These are phyloP conservation scores for Neuroterus valhalla DNA, from an alignment of 1,140 invertebrate genomes.

Conservation along the genomic window DNA sequence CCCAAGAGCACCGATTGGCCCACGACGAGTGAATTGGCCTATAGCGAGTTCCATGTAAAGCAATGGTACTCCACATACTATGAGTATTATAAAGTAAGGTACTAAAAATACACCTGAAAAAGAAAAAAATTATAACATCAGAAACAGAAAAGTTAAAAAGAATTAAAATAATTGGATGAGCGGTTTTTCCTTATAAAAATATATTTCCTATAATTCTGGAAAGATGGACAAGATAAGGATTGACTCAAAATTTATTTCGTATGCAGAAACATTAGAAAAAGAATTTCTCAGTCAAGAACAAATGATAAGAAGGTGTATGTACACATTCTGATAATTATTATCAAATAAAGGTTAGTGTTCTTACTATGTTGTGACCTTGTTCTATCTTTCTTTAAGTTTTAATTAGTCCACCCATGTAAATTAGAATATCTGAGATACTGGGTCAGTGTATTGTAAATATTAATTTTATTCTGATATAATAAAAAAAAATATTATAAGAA, in stretches of 20 bases:
- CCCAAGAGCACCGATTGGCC: constrained; percentile 87
- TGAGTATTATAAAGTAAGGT: constrained; percentile 87
- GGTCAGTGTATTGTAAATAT: not conserved
- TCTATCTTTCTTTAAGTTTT: not conserved
- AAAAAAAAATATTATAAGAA: not conserved
- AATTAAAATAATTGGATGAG: not conserved
- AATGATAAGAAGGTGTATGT: not conserved
- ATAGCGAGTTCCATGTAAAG: constrained; percentile 90
- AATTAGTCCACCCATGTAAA: not conserved
- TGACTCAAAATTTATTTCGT: no score
- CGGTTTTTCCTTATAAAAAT: no score
- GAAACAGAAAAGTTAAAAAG: constrained; percentile 50
- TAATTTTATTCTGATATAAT: not conserved
- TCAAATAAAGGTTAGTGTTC: constrained; percentile 6
- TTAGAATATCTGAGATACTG: not conserved
- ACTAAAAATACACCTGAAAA: constrained; percentile 88
- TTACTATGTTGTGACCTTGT: not conserved
- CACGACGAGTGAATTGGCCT: constrained; percentile 87
- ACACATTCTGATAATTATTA: not conserved
- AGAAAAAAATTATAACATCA: no score
- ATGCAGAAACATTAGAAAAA: not conserved
- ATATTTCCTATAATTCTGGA: no score
- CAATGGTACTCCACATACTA: constrained; percentile 87
- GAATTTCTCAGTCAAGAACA: not conserved
- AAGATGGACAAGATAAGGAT: no score